Evolutionary conservation across 2,888 invertebrate genomes (phyloP), one percentile per base, ranked within the genome.

Genomic region (Congeria kusceri): DNA sequence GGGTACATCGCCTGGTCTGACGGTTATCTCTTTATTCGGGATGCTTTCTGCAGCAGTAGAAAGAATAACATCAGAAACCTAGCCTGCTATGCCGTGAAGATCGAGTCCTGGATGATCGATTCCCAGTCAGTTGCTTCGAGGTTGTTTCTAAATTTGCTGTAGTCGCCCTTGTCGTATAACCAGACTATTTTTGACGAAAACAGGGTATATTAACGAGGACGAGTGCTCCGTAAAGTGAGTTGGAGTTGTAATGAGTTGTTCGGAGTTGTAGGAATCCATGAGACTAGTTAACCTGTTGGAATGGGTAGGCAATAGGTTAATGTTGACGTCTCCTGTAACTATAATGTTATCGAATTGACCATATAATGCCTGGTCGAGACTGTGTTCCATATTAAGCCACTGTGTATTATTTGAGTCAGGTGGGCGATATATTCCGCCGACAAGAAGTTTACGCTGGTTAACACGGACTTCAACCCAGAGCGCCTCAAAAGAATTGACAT

Each of bases 181-280:
- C 49, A 49, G 7, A 49, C 15, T 3, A 4, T 49, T 18, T 49
- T 49, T 4, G 3, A 49, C 15, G 49, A 49, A 49, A 5, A 49
- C 20, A 15, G 20, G 49, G 15, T 49, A 4, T 9, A 53, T 53
- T 23, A 53, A 25, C 4, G 53, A 20, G n/a, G 20, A 23, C 25
- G 53, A 53, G 20, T 53, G 53, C 18, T 53, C 53, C 13, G 53
- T 53, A 53, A 53, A 53, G 7, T 53, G 53, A 9, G 53, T 53
- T 1, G 5, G 53, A 20, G 53, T 23, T 9, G 20, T 25, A 25
- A 53, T 53, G 53, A 53, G 53, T 25, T 53, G 53, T 25, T 11
- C 53, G 9, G 53, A 11, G 25, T 53, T 53, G 53, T 53, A 53
- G 53, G 53, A 53, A 18, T 53, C 53, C 20, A 53, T 53, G n/a